These are phyloP conservation scores for Anableps anableps DNA, from an alignment of 2,797 vertebrate species.

Conservation along the genomic window DNA sequence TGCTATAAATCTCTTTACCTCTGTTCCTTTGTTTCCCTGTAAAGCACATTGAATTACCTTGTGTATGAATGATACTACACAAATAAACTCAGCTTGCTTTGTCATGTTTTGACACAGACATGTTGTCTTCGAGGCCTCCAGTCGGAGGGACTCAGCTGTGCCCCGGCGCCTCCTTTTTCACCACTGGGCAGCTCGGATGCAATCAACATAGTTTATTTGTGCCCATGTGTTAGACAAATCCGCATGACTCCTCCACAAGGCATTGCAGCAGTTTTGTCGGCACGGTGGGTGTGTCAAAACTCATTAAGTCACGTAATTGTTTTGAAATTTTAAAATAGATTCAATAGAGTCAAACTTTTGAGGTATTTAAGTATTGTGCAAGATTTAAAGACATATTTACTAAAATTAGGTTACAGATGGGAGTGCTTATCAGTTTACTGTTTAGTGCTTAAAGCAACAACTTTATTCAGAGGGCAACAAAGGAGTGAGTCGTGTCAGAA, in stretches of 20 bases:
- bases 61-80: background rate
- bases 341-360: constrained; percentile 22
- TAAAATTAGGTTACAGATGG: constrained; percentile 10
- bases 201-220: constrained; percentile 54
- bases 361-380: constrained; percentile 26
- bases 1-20: background rate
- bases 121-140: constrained; percentile 62
- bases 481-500: background rate
- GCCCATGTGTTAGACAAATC: constrained; percentile 42
- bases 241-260: constrained; percentile 35
- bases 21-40: background rate
- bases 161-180: constrained; percentile 42
- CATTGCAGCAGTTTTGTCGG: constrained; percentile 63
- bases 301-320: constrained; percentile 49
- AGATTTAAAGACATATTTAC: constrained; percentile 15
- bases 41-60: background rate
- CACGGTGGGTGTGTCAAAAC: constrained; percentile 73
- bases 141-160: constrained; percentile 71
- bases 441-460: constrained; percentile 24
- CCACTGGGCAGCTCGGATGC: constrained; percentile 58
- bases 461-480: constrained; percentile 39
- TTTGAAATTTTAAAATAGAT: constrained; percentile 36
- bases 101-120: constrained; percentile 65
- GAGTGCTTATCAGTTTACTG: constrained; percentile 23
- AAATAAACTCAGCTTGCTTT: constrained; percentile 25